Conservation (phyloP, 1,140 invertebrate genomes). For the Drosophila saltans region DNA sequence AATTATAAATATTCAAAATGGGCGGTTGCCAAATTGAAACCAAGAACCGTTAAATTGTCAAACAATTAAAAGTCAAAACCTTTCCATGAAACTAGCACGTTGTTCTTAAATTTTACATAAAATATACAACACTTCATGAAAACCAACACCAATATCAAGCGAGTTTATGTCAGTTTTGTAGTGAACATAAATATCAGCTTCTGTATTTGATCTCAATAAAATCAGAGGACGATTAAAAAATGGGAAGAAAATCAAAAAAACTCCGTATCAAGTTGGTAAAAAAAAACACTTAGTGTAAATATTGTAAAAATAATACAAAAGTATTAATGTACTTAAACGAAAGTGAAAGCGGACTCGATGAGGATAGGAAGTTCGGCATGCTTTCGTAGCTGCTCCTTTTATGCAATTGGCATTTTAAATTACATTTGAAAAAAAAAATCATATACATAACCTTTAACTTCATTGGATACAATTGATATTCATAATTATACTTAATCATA, state of each 20-base stretch:
- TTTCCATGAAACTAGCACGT: slow-evolving; percentile 63
- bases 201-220: slow-evolving; percentile 69
- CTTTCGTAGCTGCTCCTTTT: slow-evolving; percentile 44
- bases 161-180: slow-evolving; percentile 65
- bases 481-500: slow-evolving; percentile 22
- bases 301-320: slow-evolving; percentile 73
- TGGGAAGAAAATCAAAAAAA: slow-evolving; percentile 22
- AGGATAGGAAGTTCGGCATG: neutral
- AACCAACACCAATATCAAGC: slow-evolving; percentile 45
- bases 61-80: slow-evolving; percentile 43
- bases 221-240: slow-evolving; percentile 36
- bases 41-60: slow-evolving; percentile 34
- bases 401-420: slow-evolving; percentile 72
- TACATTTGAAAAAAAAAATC: slow-evolving; percentile 48
- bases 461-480: slow-evolving; percentile 47
- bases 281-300: slow-evolving; percentile 77
- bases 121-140: slow-evolving; percentile 38
- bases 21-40: slow-evolving; percentile 26
- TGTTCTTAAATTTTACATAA: slow-evolving; percentile 62
- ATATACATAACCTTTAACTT: slow-evolving; percentile 31
- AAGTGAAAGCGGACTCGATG: slow-evolving; percentile 7
- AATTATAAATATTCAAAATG: slow-evolving; percentile 32
- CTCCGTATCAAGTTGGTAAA: slow-evolving; percentile 36
- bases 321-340: slow-evolving; percentile 62
- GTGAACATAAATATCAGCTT: slow-evolving; percentile 64